Evolutionary conservation across 2,888 invertebrate species (phyloP).

Genomic region (Lamellibrachia columna): DNA sequence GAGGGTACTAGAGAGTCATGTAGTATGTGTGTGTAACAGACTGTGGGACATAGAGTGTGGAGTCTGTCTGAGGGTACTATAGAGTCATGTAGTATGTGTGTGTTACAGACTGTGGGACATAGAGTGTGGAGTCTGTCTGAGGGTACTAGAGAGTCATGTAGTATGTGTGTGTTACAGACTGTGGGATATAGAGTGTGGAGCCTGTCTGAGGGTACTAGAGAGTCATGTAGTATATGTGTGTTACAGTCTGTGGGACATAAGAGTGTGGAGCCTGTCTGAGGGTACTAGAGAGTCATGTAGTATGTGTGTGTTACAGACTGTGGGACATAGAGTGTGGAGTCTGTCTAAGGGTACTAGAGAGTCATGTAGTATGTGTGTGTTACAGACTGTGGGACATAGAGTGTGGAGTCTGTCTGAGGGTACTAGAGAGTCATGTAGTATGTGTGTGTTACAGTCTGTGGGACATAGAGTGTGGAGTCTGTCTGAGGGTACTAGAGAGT

Average conservation of each 20-base stretch:
- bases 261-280: too few relatives aligned
- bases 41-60: conserved; percentile 83
- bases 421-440: neutral
- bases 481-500: conserved; percentile 75
- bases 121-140: conserved; percentile 80
- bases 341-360: too few relatives aligned
- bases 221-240: conserved; percentile 76
- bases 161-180: conserved; percentile 77
- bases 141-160: conserved; percentile 98
- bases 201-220: conserved; percentile 89
- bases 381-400: too few relatives aligned
- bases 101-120: conserved; percentile 78
- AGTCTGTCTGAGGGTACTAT: conserved; percentile 79
- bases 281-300: too few relatives aligned
- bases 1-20: neutral
- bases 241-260: too few relatives aligned
- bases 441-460: conserved; percentile 71
- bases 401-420: too few relatives aligned
- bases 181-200: conserved; percentile 83
- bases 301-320: too few relatives aligned
- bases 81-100: conserved; percentile 21
- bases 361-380: too few relatives aligned
- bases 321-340: too few relatives aligned
- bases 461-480: conserved; percentile 83
- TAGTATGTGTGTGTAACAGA: conserved; percentile 63